phyloP scores from a whole-genome alignment of 1,140 invertebrate species.

The Vanessa atalanta region DNA sequence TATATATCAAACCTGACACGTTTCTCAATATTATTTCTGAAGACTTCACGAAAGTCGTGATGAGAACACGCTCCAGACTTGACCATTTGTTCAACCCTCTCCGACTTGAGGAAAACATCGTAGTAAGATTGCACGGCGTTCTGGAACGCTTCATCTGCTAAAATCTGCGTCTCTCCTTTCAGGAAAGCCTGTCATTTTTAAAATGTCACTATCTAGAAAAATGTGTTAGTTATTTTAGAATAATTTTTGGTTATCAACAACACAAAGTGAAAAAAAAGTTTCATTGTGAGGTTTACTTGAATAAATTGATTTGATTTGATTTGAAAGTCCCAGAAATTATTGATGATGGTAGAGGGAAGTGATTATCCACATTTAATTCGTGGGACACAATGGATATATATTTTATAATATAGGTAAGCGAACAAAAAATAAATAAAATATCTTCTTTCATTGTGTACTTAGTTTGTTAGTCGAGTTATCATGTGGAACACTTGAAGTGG shows the following conservation, averaged over 20 bases:
- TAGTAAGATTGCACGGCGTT: conserved; percentile 99
- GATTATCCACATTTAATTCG: too few relatives aligned
- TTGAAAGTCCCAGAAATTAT: too few relatives aligned
- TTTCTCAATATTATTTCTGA: conserved; percentile 98
- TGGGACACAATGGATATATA: too few relatives aligned
- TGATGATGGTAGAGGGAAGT: too few relatives aligned
- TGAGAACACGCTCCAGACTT: conserved; percentile 98
- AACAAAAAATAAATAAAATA: background rate
- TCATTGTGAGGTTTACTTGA: too few relatives aligned
- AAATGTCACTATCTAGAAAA: too few relatives aligned
- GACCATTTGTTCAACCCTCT: conserved; percentile 97
- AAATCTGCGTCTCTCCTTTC: conserved; percentile 97
- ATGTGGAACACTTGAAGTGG: too few relatives aligned
- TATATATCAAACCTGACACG: conserved; percentile 86
- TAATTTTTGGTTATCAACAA: too few relatives aligned
- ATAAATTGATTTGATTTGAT: too few relatives aligned
- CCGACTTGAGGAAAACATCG: conserved; percentile 98
- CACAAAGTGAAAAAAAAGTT: too few relatives aligned
- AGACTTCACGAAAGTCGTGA: conserved; percentile 99
- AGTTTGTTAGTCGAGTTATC: background rate
- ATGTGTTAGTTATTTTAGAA: too few relatives aligned
- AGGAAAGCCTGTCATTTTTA: conserved; percentile 87
- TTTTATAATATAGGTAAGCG: too few relatives aligned
- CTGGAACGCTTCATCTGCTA: conserved; percentile 99
- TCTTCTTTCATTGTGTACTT: background rate